A percentile compares a stretch with the other conserved stretches of the same genome.
These are phyloP conservation scores for Platycnemis pennipes DNA, from an alignment of 2,888 invertebrate genomes.

Conservation along the genomic window DNA sequence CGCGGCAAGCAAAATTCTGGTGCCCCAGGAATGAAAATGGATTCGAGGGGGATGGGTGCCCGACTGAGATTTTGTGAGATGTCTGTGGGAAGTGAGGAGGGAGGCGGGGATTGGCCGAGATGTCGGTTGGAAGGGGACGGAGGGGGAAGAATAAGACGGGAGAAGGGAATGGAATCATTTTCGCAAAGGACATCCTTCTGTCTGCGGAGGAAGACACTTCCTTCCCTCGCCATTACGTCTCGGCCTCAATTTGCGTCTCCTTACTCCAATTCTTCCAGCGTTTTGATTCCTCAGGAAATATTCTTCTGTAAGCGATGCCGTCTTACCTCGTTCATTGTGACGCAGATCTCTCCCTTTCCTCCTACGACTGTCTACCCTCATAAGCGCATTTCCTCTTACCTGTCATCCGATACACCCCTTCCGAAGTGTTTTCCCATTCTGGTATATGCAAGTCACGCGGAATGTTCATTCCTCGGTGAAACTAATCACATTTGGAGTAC, in stretches of 20 bases:
- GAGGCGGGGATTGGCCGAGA: too few species aligned
- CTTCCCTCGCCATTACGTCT: not conserved
- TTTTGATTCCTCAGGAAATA: not conserved
- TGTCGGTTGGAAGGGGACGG: too few species aligned
- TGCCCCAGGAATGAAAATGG: not conserved
- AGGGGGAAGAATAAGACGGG: too few species aligned
- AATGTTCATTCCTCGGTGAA: too few species aligned
- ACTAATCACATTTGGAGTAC: too few species aligned
- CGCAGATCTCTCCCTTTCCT: not conserved
- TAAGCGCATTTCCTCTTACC: not conserved
- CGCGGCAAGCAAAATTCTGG: not conserved
- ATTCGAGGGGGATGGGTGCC: not conserved
- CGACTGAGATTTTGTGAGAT: not conserved
- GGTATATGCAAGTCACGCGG: too few species aligned
- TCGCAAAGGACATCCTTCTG: not conserved
- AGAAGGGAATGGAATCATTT: too few species aligned
- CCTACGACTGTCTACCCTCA: not conserved
- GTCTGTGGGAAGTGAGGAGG: too few species aligned
- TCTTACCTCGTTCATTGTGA: not conserved
- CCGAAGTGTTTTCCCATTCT: not conserved
- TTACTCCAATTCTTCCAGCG: not conserved
- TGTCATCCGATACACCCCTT: not conserved
- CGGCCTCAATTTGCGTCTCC: not conserved
- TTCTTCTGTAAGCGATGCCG: not conserved
- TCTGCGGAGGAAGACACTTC: not conserved